A percentile compares a stretch with the other conserved stretches of the same genome.
phyloP scores from a whole-genome alignment of 2,797 vertebrate species.

The Babyrousa celebensis region DNA sequence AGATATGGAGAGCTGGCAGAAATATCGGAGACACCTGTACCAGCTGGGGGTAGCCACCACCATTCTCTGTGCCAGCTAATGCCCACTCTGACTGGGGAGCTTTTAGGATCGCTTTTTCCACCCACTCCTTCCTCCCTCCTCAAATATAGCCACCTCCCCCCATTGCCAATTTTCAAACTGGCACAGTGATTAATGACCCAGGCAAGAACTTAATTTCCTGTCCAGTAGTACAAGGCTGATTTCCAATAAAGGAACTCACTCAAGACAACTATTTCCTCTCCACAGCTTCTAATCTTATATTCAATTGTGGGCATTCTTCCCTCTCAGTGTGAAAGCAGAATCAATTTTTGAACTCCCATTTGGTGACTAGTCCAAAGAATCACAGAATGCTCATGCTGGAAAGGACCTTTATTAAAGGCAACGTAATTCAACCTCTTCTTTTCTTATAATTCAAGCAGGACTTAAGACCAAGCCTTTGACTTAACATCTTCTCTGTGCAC shows the following conservation, averaged over 20 bases:
- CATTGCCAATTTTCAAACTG: slow-evolving; percentile 78
- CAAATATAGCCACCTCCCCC: slow-evolving; percentile 65
- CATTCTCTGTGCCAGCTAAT: background rate
- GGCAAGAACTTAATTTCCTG: slow-evolving; percentile 87
- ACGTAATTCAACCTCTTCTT: slow-evolving; percentile 53
- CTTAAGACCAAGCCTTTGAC: slow-evolving; percentile 30
- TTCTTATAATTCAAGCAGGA: slow-evolving; percentile 58
- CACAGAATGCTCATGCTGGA: slow-evolving; percentile 63
- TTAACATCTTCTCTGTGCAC: background rate
- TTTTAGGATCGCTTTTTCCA: background rate
- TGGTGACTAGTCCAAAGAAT: slow-evolving; percentile 81
- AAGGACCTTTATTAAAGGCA: slow-evolving; percentile 38
- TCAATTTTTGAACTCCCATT: slow-evolving; percentile 81
- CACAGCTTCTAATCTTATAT: slow-evolving; percentile 83
- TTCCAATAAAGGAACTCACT: slow-evolving; percentile 85
- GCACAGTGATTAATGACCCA: slow-evolving; percentile 85
- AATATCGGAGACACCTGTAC: background rate
- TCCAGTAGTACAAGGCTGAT: slow-evolving; percentile 84
- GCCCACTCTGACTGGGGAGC: slow-evolving; percentile 4
- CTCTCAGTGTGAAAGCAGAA: slow-evolving; percentile 80
- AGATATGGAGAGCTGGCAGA: slow-evolving; percentile 19
- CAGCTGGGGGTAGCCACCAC: background rate
- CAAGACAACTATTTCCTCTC: slow-evolving; percentile 85
- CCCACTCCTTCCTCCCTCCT: slow-evolving; percentile 83
- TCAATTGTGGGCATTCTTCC: slow-evolving; percentile 81